A percentile compares a stretch with the other conserved stretches of the same genome.
Evolutionary conservation across 2,888 invertebrate species (phyloP).

Genomic region (Abscondita cerata): DNA sequence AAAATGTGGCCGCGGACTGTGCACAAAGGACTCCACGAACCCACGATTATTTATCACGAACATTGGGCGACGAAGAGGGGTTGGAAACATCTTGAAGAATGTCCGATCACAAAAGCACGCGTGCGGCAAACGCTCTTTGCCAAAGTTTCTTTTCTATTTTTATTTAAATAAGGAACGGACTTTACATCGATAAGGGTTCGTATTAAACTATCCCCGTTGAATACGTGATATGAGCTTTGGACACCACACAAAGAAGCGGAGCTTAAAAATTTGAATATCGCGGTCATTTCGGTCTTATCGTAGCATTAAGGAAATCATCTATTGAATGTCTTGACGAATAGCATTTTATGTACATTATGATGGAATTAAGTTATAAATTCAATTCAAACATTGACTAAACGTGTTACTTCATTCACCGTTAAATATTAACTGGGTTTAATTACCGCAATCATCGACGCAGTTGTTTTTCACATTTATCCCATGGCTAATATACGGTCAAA

Average conservation of each 20-base stretch:
- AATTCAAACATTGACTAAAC: neutral
- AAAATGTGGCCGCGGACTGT: slow-evolving; percentile 57
- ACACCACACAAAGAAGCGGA: slow-evolving; percentile 56
- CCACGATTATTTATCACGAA: slow-evolving; percentile 58
- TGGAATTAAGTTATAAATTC: slow-evolving; percentile 6
- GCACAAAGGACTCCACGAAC: slow-evolving; percentile 58
- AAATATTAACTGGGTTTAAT: neutral
- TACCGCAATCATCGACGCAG: neutral
- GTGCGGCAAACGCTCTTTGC: slow-evolving; percentile 29
- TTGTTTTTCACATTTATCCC: neutral
- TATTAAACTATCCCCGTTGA: slow-evolving; percentile 51
- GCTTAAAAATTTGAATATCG: slow-evolving; percentile 62
- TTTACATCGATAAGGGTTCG: slow-evolving; percentile 42
- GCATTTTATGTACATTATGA: slow-evolving; percentile 38
- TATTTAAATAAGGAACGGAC: slow-evolving; percentile 14
- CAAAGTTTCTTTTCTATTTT: neutral
- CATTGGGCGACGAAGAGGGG: slow-evolving; percentile 44
- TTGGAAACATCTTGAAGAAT: slow-evolving; percentile 43
- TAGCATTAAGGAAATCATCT: slow-evolving; percentile 58
- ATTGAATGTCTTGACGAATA: slow-evolving; percentile 56
- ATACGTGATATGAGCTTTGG: slow-evolving; percentile 55
- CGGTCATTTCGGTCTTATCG: slow-evolving; percentile 60
- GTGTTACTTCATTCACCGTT: neutral
- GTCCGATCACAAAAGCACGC: slow-evolving; percentile 28
- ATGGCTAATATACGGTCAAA: neutral